A percentile compares a stretch with the other conserved stretches of the same genome.
These are phyloP conservation scores for Nycticebus coucang DNA, from an alignment of 2,113 vertebrate species.

Conservation along the genomic window DNA sequence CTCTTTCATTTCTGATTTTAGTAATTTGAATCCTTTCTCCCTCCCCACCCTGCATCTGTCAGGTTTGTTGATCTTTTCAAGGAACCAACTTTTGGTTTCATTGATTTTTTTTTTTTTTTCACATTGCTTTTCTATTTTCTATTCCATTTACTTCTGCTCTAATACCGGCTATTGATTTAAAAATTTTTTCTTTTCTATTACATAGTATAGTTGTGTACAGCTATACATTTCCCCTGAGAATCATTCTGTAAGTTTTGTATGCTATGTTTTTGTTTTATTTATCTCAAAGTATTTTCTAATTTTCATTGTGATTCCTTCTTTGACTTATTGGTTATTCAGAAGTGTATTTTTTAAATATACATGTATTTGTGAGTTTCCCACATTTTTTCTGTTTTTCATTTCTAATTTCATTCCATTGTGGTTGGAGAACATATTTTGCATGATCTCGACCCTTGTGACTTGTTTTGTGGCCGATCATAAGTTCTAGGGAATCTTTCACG, in stretches of 20 bases:
- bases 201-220: background rate
- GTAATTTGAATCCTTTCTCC: conserved; percentile 18
- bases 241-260: background rate
- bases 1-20: background rate
- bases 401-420: background rate
- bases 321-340: background rate
- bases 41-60: background rate
- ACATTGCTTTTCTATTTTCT: background rate
- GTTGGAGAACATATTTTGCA: background rate
- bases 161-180: background rate
- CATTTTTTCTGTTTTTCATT: background rate
- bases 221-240: background rate
- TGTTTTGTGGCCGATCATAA: background rate
- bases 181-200: background rate
- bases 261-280: conserved; percentile 12
- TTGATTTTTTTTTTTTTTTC: background rate
- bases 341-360: background rate
- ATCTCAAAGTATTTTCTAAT: conserved; percentile 16
- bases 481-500: background rate
- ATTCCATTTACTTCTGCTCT: background rate
- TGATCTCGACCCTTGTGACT: background rate
- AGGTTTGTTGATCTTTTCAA: background rate
- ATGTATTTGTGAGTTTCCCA: background rate
- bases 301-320: background rate
- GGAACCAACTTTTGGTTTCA: background rate